Conservation (phyloP, 53 echinoderm and acorn worm genomes). For the Astropecten irregularis region DNA sequence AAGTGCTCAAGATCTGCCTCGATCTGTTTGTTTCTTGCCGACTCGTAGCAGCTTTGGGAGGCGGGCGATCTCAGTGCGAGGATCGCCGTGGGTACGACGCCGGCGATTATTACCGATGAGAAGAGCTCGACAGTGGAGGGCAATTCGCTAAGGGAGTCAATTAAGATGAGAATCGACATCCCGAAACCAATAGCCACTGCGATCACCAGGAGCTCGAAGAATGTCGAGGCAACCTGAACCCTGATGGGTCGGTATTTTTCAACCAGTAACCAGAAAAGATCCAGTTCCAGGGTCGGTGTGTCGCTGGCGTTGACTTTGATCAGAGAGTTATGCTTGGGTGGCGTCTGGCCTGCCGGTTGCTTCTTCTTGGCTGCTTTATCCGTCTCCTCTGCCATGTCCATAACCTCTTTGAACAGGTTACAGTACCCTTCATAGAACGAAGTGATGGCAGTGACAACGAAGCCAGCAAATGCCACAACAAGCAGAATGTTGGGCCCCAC, state of each 20-base stretch:
- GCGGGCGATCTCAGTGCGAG: conserved; percentile 77
- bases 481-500: conserved; percentile 70
- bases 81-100: conserved; percentile 69
- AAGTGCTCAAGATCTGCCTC: conserved; percentile 62
- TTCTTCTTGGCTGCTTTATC: neutral
- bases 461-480: conserved; percentile 65
- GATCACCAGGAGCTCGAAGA: conserved; percentile 61
- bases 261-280: conserved; percentile 70
- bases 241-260: conserved; percentile 74
- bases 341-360: neutral
- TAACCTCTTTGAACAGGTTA: conserved; percentile 54
- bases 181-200: conserved; percentile 72
- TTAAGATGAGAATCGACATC: conserved; percentile 69
- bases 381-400: conserved; percentile 58
- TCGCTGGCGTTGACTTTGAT: conserved; percentile 48
- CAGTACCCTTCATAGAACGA: conserved; percentile 87
- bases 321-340: neutral
- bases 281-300: conserved; percentile 63
- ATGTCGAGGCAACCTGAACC: conserved; percentile 53
- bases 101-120: conserved; percentile 76
- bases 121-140: conserved; percentile 76
- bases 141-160: conserved; percentile 71
- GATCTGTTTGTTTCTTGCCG: conserved; percentile 60
- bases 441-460: conserved; percentile 67
- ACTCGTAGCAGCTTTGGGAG: conserved; percentile 66